These are phyloP conservation scores for Mythimna impura DNA, from an alignment of 2,888 invertebrate species.

Conservation along the genomic window DNA sequence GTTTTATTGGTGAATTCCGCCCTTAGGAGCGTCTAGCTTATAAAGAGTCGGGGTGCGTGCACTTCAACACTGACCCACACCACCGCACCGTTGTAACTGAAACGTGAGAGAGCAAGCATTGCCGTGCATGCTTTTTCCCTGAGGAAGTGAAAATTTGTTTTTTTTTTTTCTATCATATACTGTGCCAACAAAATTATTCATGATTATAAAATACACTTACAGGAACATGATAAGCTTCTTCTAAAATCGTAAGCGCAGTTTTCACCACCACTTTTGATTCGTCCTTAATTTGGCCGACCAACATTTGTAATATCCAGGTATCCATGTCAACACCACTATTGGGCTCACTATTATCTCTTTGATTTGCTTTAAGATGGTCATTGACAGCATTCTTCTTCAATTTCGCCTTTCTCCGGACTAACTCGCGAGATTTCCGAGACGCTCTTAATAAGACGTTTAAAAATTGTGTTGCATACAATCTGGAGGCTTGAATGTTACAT, in stretches of 20 bases:
- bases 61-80: too few relatives aligned
- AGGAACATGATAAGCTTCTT: conserved; percentile 98
- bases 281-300: conserved; percentile 96
- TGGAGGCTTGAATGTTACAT: conserved; percentile 90
- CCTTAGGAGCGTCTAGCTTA: neutral
- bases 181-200: neutral
- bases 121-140: neutral
- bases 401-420: conserved; percentile 84
- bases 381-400: conserved; percentile 80
- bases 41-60: neutral
- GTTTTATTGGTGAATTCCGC: too few relatives aligned
- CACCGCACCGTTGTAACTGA: too few relatives aligned
- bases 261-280: conserved; percentile 94
- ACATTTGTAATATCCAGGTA: conserved; percentile 96
- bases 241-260: conserved; percentile 95
- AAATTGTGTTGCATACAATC: conserved; percentile 97
- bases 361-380: conserved; percentile 75
- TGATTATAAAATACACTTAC: conserved; percentile 83
- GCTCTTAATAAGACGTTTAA: conserved; percentile 96
- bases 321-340: conserved; percentile 91
- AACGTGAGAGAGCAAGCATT: too few relatives aligned
- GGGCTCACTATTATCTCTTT: conserved; percentile 74
- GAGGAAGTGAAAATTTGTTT: neutral
- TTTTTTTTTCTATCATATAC: neutral
- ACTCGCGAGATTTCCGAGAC: conserved; percentile 86